Conservation (phyloP, 53 echinoderm and acorn worm genomes). For the Pentamera pediparva region DNA sequence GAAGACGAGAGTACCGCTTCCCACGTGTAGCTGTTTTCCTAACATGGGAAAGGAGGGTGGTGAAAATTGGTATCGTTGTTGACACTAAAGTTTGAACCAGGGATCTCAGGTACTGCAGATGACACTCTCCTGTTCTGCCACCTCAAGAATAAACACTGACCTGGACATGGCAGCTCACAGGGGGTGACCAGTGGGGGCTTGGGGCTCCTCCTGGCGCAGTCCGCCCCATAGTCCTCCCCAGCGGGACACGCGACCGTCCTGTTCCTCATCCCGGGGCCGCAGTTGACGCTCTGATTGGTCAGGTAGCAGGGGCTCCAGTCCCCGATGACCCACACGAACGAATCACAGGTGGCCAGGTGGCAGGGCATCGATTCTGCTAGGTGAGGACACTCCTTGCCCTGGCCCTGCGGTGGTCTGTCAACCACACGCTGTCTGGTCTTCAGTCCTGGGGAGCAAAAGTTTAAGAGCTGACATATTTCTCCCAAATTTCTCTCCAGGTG, state of each 20-base stretch:
- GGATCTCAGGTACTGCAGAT: not conserved
- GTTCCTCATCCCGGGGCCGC: slow-evolving; percentile 59
- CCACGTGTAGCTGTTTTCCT: too few relatives aligned
- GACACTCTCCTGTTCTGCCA: not conserved
- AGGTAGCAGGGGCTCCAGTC: slow-evolving; percentile 72
- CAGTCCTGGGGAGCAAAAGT: slow-evolving; percentile 43
- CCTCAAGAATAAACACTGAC: slow-evolving; percentile 29
- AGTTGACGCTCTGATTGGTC: slow-evolving; percentile 42
- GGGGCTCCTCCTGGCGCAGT: slow-evolving; percentile 46
- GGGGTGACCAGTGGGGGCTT: slow-evolving; percentile 39
- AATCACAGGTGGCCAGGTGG: slow-evolving; percentile 72
- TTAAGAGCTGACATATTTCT: too few relatives aligned
- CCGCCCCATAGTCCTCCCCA: slow-evolving; percentile 49
- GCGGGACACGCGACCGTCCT: slow-evolving; percentile 66
- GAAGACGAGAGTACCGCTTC: too few relatives aligned
- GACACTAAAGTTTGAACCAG: too few relatives aligned
- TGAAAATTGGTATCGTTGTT: too few relatives aligned
- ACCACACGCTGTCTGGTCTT: slow-evolving; percentile 44
- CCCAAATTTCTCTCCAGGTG: too few relatives aligned
- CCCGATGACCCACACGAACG: slow-evolving; percentile 69
- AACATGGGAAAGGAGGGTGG: too few relatives aligned
- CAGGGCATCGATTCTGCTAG: slow-evolving; percentile 64
- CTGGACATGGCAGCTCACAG: slow-evolving; percentile 71
- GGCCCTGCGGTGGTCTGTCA: not conserved
- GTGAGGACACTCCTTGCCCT: slow-evolving; percentile 80